Base-by-base conservation (phyloP, 1,140 invertebrate species). In the Eriocheir sinensis region DNA sequence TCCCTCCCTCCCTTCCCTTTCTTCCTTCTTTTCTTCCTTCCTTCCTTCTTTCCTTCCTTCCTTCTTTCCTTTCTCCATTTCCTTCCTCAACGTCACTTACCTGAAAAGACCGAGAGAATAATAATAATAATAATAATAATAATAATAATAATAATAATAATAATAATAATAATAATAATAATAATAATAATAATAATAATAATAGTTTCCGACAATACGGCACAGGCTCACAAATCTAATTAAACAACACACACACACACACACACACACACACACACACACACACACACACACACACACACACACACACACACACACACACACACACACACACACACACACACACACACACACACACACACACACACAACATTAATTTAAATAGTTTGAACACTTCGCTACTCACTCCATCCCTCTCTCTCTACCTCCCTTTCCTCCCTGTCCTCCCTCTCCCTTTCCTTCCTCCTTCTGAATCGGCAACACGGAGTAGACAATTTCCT, bases 91-190 rank as follows among this genome's bases (percentile, higher is more conserved):
- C n/a, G n/a, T n/a, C n/a, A n/a, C n/a, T n/a, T n/a, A n/a, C n/a
- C n/a, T n/a, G n/a, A n/a, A n/a, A n/a, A n/a, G n/a, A n/a, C n/a
- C n/a, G n/a, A n/a, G 27, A 72, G 27, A n/a, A 72, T 72, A 72
- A 72, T 72, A 72, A n/a, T n/a, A 72, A 72, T 72, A 72, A 72
- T 72, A 72, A 72, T 72, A 72, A 72, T 72, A 72, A 72, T 72
- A 72, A 72, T 72, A 72, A 72, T n/a, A 72, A 72, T 72, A 72
- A n/a, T 72, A 72, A 72, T n/a, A 8, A 72, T 72, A 72, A 72
- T n/a, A n/a, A 12, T 21, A 72, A 72, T 1, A 72, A 72, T 21
- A 72, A n/a, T 21, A 72, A n/a, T 21, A 72, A n/a, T 21, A 72
- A 72, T 21, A 72, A 60, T n/a, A 53, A 12, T 21, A 53, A 12